Evolutionary conservation across 2,888 invertebrate species (phyloP), one percentile per base, ranked within the genome.

Genomic region (Troilus luridus): DNA sequence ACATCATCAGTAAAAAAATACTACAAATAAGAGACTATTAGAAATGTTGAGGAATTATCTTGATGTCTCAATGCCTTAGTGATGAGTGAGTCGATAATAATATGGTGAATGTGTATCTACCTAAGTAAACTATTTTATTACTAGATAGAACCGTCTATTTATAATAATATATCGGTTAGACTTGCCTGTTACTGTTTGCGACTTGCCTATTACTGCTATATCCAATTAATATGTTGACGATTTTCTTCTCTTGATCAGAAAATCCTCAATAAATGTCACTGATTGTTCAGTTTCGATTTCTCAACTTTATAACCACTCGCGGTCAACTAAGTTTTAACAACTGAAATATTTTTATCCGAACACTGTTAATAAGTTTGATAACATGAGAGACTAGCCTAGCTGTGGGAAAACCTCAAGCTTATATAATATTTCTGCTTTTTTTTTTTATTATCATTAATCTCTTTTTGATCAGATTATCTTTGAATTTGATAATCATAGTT

Each of bases 401-500:
- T 62, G 12, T 88, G 62, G 41, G 88, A 62, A 54, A 88, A 88
- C 3, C 64, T 64, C 27, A 62, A 7, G 0, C 60, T 64, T 62
- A 41, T 88, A 88, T 60, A 60, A 64, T 62, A 24, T 88, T 64
- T n/a, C 60, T 85, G 9, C 9, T 12, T 56, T 85, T n/a, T 85
- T 56, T 6, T 81, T 54, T 54, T 85, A 10, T 85, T 85, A 56
- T n/a, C 7, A 0, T 85, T 85, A 85, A 85, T 85, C 56, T 85
- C n/a, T 85, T 56, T 56, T 21, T 5, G 56, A 85, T 85, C 85
- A n/a, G 85, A 56, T 58, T 85, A 85, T 56, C 85, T 85, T 85
- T 85, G 54, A 56, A 85, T 85, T 85, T 85, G n/a, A 56, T 85
- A 85, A n/a, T 85, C 17, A n/a, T 58, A 56, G 56, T 56, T 85